phyloP scores from a whole-genome alignment of 2,888 invertebrate species.

The Campoplex capitator region DNA sequence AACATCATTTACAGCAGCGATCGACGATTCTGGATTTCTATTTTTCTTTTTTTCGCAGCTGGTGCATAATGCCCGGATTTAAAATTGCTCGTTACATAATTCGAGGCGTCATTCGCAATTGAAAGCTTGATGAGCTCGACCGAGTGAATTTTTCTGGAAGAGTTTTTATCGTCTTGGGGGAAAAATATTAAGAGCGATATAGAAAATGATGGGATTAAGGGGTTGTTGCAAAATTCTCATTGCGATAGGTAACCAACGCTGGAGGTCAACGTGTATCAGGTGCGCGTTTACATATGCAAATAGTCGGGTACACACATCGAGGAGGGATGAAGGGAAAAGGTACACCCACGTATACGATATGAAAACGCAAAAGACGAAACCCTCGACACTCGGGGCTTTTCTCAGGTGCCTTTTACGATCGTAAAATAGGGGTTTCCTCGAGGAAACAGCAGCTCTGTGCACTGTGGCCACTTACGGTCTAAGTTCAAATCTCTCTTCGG shows the following conservation, averaged over 20 bases:
- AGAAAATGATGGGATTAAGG: slow-evolving; percentile 46
- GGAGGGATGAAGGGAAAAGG: slow-evolving; percentile 6
- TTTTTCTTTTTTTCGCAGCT: background rate
- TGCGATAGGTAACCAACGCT: slow-evolving; percentile 19
- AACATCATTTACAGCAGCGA: background rate
- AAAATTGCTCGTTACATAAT: slow-evolving; percentile 16
- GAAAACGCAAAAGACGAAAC: slow-evolving; percentile 22
- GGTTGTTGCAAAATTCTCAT: slow-evolving; percentile 22
- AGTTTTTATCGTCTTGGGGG: slow-evolving; percentile 28
- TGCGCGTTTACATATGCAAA: slow-evolving; percentile 67
- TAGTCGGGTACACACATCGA: slow-evolving; percentile 27
- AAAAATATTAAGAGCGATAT: slow-evolving; percentile 33
- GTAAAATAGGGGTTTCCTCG: slow-evolving; percentile 9
- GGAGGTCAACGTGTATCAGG: slow-evolving; percentile 37
- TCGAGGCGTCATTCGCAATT: slow-evolving; percentile 39
- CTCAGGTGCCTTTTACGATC: background rate
- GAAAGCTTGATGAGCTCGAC: slow-evolving; percentile 36
- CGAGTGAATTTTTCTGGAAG: background rate
- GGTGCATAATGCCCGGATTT: slow-evolving; percentile 3
- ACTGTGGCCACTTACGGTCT: slow-evolving; percentile 5
- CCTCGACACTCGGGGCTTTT: slow-evolving; percentile 2
- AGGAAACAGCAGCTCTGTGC: slow-evolving; percentile 9
- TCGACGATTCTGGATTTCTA: too few species aligned
- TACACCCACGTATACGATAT: slow-evolving; percentile 14
- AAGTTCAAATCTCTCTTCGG: slow-evolving; percentile 33